Percentiles rank a stretch among this genome's conserved stretches.
Conservation (phyloP, 2,113 vertebrate species). For the Nothoprocta perdicaria region DNA sequence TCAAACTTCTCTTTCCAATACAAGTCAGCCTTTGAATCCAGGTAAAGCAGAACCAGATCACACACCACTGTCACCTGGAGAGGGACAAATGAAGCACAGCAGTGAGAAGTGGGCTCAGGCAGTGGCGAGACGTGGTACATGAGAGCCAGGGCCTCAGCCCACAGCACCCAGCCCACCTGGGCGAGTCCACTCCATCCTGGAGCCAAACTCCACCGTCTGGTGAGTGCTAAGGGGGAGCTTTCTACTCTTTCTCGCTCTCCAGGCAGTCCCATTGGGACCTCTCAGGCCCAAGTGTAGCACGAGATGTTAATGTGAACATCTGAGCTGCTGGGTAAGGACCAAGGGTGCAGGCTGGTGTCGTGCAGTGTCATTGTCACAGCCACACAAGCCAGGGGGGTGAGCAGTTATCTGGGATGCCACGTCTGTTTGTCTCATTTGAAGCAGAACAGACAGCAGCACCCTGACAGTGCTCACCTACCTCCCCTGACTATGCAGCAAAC, state of each 20-base stretch:
- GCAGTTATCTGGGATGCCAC: accelerated
- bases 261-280: neutral
- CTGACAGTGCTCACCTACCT: neutral
- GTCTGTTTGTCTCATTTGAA: neutral
- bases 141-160: neutral
- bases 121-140: neutral
- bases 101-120: neutral
- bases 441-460: neutral
- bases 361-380: accelerated
- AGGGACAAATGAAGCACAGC: neutral
- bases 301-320: neutral
- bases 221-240: neutral
- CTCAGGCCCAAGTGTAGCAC: neutral
- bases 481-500: neutral
- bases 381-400: neutral
- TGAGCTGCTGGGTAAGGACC: accelerated
- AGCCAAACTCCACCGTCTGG: neutral
- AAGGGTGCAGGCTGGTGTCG: no score
- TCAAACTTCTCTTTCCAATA: conserved; percentile 80
- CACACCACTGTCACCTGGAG: conserved; percentile 77
- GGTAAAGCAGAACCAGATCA: conserved; percentile 79
- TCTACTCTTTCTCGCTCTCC: neutral
- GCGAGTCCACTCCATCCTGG: neutral
- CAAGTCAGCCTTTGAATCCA: conserved; percentile 75
- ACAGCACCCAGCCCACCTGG: neutral